Evolutionary conservation across 2,888 invertebrate species (phyloP).

Genomic region (Acleris cristana): DNA sequence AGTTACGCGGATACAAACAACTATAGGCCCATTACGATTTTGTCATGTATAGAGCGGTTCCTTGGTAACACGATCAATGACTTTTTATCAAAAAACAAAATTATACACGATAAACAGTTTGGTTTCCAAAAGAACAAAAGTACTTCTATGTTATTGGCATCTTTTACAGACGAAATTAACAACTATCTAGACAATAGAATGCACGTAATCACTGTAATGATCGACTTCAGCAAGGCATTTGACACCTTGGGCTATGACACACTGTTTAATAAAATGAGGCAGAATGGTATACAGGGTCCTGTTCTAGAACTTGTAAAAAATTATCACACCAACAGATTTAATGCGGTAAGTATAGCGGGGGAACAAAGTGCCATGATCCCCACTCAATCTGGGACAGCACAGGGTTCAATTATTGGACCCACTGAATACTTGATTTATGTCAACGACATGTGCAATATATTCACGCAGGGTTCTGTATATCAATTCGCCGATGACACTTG

Average conservation of each 20-base stretch:
- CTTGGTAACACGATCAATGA: not conserved
- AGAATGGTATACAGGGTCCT: not conserved
- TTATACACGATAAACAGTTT: not conserved
- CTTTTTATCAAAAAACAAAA: not conserved
- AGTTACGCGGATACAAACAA: too few relatives aligned
- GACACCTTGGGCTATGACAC: too few relatives aligned
- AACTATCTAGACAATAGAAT: not conserved
- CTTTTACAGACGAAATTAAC: conserved; percentile 2
- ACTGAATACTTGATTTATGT: not conserved
- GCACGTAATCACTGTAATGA: not conserved
- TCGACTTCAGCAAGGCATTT: too few relatives aligned
- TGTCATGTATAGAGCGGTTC: not conserved
- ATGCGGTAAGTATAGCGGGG: not conserved
- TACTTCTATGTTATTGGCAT: not conserved
- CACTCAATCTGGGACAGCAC: not conserved
- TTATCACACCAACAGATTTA: not conserved
- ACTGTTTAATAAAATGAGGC: not conserved
- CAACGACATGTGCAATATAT: not conserved
- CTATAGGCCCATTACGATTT: not conserved
- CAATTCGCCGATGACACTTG: not conserved
- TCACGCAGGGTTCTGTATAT: not conserved
- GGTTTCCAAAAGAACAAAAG: not conserved
- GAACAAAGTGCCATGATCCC: conserved; percentile 1
- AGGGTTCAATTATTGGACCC: not conserved
- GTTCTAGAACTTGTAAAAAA: not conserved